These are phyloP conservation scores for Balearica regulorum DNA, from an alignment of 2,797 vertebrate species.

Conservation along the genomic window DNA sequence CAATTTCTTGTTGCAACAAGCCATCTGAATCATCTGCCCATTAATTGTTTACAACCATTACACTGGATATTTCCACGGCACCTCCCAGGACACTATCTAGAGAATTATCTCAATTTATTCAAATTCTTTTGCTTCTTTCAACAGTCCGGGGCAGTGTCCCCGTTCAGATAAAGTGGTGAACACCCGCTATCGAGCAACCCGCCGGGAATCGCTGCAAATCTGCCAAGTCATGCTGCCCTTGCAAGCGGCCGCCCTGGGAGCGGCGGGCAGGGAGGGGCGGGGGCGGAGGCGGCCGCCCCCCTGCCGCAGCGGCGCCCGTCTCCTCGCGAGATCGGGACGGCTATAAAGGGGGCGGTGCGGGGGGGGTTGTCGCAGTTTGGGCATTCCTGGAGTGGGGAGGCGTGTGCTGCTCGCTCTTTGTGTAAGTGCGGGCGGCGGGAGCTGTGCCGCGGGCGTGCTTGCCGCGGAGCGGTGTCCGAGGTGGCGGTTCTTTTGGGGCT, in stretches of 20 bases:
- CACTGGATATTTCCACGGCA: rapidly evolving
- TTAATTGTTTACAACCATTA: background rate
- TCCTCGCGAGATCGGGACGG: conserved; percentile 22
- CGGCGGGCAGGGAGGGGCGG: background rate
- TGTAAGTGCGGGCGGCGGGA: background rate
- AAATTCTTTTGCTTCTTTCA: background rate
- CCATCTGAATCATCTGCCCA: background rate
- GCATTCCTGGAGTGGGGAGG: rapidly evolving
- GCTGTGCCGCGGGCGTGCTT: background rate
- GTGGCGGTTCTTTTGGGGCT: rapidly evolving
- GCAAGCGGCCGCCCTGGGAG: background rate
- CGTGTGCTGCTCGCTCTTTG: rapidly evolving
- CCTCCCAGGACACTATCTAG: background rate
- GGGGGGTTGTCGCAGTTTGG: background rate
- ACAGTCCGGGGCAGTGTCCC: background rate
- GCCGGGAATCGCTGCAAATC: rapidly evolving
- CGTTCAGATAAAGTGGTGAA: rapidly evolving
- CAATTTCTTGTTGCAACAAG: background rate
- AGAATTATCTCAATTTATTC: rapidly evolving
- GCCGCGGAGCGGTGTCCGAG: rapidly evolving
- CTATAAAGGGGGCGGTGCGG: conserved; percentile 22
- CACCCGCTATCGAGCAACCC: background rate
- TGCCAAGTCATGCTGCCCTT: conserved; percentile 52
- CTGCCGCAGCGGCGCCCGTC: background rate
- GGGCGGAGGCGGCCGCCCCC: background rate